Base-by-base conservation (phyloP, 2,888 invertebrate species). In the Dendrolimus houi region DNA sequence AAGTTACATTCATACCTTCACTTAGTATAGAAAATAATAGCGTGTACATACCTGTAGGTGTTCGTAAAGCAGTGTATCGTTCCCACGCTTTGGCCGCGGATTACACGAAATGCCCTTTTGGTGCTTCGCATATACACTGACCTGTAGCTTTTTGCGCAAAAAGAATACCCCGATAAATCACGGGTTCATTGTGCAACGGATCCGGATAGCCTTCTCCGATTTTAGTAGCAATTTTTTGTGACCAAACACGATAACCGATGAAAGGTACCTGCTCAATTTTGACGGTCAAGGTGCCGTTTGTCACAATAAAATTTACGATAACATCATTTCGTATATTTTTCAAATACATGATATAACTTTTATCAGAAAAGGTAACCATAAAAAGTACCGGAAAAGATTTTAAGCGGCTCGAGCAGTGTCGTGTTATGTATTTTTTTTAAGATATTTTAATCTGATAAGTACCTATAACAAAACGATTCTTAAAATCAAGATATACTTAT, bases 101-200 rank as follows among this genome's bases (percentile, higher is more conserved):
- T 88, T 87, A 87, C 85, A 83, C 77, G 78, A 81, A 85, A 85
- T 87, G 87, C 85, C 84, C 85, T 89, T 89, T 87, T 84, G 87
- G 85, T 83, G 85, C 86, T 87, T 87, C 87, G 81, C 74, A 79
- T 66, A 77, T 72, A 82, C 77, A 83, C 85, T 87, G 86, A 88
- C 88, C 87, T 82, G 87, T 41, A 72, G 74, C 83, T 85, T 87
- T 87, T 87, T 88, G 82, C 80, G 79, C 80, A 85, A 87, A 87
- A 88, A 88, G 81, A 83, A 85, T 81, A 68, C 71, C 70, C 74
- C 75, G 86, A 86, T 88, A 88, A 88, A 89, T 87, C 89, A 85
- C 83, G 67, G 81, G 82, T 79, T 81, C 82, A 83, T 87, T 87
- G 85, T 86, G 74, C 71, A 74, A 68, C 67, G 72, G 75, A 81